A percentile compares a stretch with the other conserved stretches of the same genome.
phyloP scores from a whole-genome alignment of 2,888 invertebrate species.

The Ornithoptera alexandrae region DNA sequence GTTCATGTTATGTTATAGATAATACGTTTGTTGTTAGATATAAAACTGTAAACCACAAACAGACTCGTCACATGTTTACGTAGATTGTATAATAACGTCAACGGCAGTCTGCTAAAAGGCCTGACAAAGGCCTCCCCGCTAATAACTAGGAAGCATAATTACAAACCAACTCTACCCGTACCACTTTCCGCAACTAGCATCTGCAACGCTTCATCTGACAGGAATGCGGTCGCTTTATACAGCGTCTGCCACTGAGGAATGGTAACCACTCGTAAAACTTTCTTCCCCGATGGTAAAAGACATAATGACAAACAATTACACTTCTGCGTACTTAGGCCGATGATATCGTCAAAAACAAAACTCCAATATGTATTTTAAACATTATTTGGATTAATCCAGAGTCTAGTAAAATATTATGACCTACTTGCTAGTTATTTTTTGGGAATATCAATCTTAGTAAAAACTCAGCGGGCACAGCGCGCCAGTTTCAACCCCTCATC shows the following conservation, averaged over 20 bases:
- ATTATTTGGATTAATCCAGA: too few relatives aligned
- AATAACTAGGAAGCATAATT: conserved; percentile 1
- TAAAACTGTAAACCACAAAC: neutral
- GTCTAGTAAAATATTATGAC: neutral
- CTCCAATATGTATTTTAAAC: too few relatives aligned
- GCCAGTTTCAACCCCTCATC: conserved; percentile 24
- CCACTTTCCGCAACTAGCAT: neutral
- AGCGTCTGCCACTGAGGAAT: neutral
- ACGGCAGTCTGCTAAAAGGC: conserved; percentile 2
- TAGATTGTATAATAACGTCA: neutral
- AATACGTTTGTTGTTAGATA: too few relatives aligned
- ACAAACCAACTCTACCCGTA: neutral
- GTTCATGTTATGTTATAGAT: too few relatives aligned
- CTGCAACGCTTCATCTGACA: neutral
- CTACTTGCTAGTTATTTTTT: neutral
- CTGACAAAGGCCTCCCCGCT: conserved; percentile 1
- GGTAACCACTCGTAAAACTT: neutral
- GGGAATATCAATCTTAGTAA: neutral
- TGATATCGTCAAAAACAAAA: too few relatives aligned
- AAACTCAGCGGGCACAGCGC: conserved; percentile 1
- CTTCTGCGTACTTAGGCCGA: too few relatives aligned
- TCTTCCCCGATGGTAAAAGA: neutral
- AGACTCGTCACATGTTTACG: neutral
- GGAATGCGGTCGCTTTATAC: neutral
- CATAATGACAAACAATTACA: neutral